A percentile compares a stretch with the other conserved stretches of the same genome.
Conservation (phyloP, 2,113 vertebrate species). For the Paralichthys olivaceus region DNA sequence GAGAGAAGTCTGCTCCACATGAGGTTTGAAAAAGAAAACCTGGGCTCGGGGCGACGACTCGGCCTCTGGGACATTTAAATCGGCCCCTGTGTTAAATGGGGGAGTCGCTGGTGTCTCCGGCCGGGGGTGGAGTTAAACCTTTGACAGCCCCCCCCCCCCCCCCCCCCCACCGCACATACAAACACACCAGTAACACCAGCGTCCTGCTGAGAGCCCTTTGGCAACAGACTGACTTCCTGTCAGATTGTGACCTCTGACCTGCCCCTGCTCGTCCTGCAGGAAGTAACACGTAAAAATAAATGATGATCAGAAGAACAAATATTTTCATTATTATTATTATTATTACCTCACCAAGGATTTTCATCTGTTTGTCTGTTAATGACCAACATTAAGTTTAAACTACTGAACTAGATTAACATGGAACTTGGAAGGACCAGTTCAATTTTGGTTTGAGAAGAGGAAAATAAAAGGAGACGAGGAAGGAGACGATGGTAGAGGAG, state of each 20-base stretch:
- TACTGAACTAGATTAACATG: no score
- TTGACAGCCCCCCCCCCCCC: not conserved
- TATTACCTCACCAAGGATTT: no score
- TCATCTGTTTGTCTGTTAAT: no score
- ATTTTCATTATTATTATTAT: not conserved
- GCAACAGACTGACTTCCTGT: constrained; percentile 31
- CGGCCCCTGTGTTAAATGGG: not conserved
- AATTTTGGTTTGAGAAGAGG: no score
- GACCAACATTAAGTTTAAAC: no score
- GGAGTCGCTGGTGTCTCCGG: not conserved
- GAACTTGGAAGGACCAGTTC: no score
- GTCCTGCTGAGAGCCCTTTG: constrained; percentile 11
- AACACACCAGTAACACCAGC: constrained; percentile 35
- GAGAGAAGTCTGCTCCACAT: not conserved
- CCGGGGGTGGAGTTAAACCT: not conserved
- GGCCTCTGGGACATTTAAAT: constrained; percentile 5
- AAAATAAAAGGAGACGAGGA: no score
- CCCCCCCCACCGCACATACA: not conserved
- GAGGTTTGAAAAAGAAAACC: not conserved
- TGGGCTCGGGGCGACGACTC: not conserved
- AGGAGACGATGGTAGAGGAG: no score
- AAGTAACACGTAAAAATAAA: not conserved
- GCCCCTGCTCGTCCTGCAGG: not conserved
- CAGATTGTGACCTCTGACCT: constrained; percentile 21
- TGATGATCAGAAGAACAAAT: not conserved